These are phyloP conservation scores for Diarsia dahlii DNA, from an alignment of 2,888 invertebrate species.

Conservation along the genomic window DNA sequence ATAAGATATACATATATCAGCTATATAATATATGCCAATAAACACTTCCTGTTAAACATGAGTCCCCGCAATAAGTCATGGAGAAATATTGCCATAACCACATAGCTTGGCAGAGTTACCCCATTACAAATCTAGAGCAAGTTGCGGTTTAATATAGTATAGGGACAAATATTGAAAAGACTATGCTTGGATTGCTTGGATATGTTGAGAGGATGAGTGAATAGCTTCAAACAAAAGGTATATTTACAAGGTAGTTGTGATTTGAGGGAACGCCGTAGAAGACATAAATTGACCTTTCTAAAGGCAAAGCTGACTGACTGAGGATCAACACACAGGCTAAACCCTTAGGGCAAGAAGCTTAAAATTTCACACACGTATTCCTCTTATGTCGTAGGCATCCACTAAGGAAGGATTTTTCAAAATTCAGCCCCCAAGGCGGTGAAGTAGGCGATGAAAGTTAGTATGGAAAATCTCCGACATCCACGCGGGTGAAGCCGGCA, in stretches of 20 bases:
- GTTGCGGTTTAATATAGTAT: not conserved
- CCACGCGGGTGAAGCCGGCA: no score
- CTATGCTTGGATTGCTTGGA: not conserved
- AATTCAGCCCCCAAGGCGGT: no score
- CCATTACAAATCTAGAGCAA: not conserved
- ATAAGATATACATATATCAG: not conserved
- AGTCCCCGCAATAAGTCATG: not conserved
- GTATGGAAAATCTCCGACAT: no score
- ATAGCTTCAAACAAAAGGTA: not conserved
- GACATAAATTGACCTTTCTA: no score
- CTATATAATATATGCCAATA: not conserved
- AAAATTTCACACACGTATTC: no score
- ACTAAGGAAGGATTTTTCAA: no score
- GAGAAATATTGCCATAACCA: not conserved
- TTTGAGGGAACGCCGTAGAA: not conserved
- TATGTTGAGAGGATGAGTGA: not conserved
- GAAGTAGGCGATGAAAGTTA: no score
- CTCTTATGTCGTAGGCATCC: no score
- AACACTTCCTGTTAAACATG: not conserved
- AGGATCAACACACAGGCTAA: no score
- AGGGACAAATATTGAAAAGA: not conserved
- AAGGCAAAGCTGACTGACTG: no score
- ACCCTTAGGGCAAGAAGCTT: no score
- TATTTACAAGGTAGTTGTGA: not conserved
- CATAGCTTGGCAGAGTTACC: not conserved